Evolutionary conservation across 2,888 invertebrate genomes (phyloP).

Genomic region (Drosophila histrio): DNA sequence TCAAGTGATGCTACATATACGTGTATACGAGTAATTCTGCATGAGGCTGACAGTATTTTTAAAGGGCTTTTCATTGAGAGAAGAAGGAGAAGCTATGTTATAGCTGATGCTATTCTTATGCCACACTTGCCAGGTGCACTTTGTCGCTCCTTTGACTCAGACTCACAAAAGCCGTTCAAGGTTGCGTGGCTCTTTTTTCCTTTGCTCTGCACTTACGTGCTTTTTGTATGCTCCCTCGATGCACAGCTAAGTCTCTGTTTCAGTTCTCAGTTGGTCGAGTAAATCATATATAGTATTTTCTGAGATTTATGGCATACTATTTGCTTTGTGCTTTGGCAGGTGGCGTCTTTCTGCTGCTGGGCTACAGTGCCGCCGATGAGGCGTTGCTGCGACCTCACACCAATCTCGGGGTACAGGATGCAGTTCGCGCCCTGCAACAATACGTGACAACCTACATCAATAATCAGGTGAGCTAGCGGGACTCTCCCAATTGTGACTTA

Average conservation of each 20-base stretch:
- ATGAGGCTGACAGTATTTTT: constrained; percentile 26
- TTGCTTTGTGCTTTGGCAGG: constrained; percentile 84
- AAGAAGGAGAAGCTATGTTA: not conserved
- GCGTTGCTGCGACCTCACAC: constrained; percentile 92
- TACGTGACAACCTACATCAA: constrained; percentile 90
- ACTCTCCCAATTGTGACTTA: constrained; percentile 7
- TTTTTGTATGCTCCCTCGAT: constrained; percentile 3
- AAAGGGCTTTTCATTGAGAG: constrained; percentile 21
- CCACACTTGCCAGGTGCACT: constrained; percentile 31
- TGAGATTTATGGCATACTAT: constrained; percentile 61
- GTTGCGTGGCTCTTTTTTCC: constrained; percentile 23
- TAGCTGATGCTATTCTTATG: constrained; percentile 24
- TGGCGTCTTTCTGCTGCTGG: constrained; percentile 94
- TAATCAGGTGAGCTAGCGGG: constrained; percentile 86
- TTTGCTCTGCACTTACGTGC: constrained; percentile 26
- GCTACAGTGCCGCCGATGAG: constrained; percentile 96
- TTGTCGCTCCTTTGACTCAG: constrained; percentile 37
- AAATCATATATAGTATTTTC: constrained; percentile 57
- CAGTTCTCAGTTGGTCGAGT: constrained; percentile 39
- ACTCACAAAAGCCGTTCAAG: constrained; percentile 37
- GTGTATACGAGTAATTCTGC: constrained; percentile 12
- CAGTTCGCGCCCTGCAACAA: constrained; percentile 92
- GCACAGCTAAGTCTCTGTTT: not conserved
- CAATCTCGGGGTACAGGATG: constrained; percentile 92
- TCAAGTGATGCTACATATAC: constrained; percentile 10